Evolutionary conservation across 2,888 invertebrate genomes (phyloP), one percentile per base, ranked within the genome.

Genomic region (Drosophila pegasa): DNA sequence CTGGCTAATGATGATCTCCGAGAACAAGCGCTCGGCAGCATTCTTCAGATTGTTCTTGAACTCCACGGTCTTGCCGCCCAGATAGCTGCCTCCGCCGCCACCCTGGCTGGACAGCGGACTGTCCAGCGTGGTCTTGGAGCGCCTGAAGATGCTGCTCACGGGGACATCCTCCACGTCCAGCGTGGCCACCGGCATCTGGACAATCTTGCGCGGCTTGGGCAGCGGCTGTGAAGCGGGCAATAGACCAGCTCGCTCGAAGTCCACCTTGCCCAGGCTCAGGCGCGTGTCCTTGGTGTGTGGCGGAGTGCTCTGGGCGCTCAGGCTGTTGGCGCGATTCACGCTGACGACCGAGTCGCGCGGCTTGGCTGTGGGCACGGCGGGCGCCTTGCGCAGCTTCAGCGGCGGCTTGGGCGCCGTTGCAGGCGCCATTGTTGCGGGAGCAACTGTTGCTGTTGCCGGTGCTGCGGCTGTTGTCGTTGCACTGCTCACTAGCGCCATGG

Each of bases 11-110:
- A 91, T 91, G 40, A 91, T 91, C 80, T 92, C 92, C 12, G 92
- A 91, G 69, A 92, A 92, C 41, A 92, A 75, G 52, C 92, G 90
- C 73, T 92, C 92, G 3, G 92, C 92, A 48, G 91, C 92, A 74
- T 92, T 92, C 65, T 91, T 92, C 0, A 92, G 64, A 81, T 92
- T 92, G 60, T 92, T 92, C 77, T 92, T 92, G 3, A 92, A 82
- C 75, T 92, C 92, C 18, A 90, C 89, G 0, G 91, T 91, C 35
- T 91, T 91, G 10, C 88, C 90, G 14, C 87, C 75, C 20, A 90
- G 73, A 45, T 82, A 89, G 51, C 88, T 76, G 27, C 78, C 56
- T 12, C 52, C 52, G 9, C 52, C 52, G 9, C 52, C 18, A 3
- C 38, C 18, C 8, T 63, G 63, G n/a, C 52, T 43, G 16, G 61